Evolutionary conservation across 1,140 invertebrate genomes (phyloP).

Genomic region (Ruditapes philippinarum): DNA sequence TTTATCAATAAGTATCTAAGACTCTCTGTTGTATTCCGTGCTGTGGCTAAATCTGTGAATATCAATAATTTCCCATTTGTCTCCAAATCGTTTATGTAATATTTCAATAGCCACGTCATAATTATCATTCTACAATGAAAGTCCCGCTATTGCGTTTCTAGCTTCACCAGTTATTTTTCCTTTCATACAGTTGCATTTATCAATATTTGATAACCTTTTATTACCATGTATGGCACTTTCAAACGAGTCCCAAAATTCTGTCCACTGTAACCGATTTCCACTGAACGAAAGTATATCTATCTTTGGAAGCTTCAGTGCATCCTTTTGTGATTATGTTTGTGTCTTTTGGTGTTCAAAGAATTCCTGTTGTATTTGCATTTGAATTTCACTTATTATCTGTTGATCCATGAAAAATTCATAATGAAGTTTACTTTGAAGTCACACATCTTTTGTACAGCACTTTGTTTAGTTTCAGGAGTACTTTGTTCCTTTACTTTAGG

Average conservation of each 20-base stretch:
- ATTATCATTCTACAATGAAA: constrained; percentile 28
- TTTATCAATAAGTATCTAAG: not conserved
- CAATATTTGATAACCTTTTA: not conserved
- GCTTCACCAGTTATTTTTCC: constrained; percentile 1
- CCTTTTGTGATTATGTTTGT: too few species aligned
- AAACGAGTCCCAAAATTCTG: not conserved
- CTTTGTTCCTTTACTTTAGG: too few species aligned
- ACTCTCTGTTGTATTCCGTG: not conserved
- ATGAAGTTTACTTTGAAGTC: too few species aligned
- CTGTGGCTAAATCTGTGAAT: not conserved
- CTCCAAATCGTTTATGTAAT: not conserved
- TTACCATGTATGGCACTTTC: not conserved
- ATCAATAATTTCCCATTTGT: not conserved
- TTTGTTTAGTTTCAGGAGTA: too few species aligned
- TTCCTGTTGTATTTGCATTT: not conserved
- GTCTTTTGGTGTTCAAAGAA: not conserved
- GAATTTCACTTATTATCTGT: too few species aligned
- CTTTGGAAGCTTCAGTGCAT: not conserved
- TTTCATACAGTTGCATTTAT: not conserved
- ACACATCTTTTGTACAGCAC: too few species aligned
- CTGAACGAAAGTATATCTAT: not conserved
- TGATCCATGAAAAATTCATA: too few species aligned
- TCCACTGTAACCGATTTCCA: not conserved
- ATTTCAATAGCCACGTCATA: not conserved
- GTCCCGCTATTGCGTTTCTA: not conserved